phyloP scores from a whole-genome alignment of 2,113 vertebrate genomes.

The Callionymus lyra region DNA sequence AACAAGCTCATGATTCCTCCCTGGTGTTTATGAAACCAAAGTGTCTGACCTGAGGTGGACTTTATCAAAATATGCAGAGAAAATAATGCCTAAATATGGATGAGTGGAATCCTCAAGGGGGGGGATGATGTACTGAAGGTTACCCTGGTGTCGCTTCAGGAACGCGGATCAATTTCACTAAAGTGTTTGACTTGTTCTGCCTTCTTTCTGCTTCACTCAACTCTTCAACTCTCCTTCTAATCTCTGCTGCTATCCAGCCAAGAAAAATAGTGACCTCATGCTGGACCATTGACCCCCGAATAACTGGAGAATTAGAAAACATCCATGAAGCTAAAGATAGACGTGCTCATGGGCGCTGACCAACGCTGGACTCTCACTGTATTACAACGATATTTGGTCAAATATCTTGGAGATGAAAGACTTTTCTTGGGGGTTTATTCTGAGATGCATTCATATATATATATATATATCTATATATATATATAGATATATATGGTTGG shows the following conservation, averaged over 20 bases:
- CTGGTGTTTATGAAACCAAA: too few relatives aligned
- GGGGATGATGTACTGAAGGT: conserved; percentile 18
- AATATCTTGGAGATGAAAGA: too few relatives aligned
- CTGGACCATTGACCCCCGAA: conserved; percentile 14
- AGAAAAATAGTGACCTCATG: conserved; percentile 49
- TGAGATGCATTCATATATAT: background rate
- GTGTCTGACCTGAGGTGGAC: too few relatives aligned
- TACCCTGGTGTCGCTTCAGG: conserved; percentile 18
- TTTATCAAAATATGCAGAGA: too few relatives aligned
- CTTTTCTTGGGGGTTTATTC: background rate
- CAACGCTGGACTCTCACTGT: background rate
- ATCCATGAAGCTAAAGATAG: conserved; percentile 24
- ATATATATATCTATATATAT: too few relatives aligned
- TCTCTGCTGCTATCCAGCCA: conserved; percentile 33
- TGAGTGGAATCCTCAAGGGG: conserved; percentile 1
- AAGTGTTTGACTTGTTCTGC: conserved; percentile 28
- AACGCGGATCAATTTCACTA: conserved; percentile 18
- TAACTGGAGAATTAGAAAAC: conserved; percentile 30
- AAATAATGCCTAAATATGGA: conserved; percentile 7
- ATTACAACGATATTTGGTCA: too few relatives aligned
- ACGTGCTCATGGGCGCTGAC: background rate
- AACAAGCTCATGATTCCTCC: too few relatives aligned
- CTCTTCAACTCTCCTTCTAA: conserved; percentile 35
- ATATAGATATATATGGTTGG: too few relatives aligned
- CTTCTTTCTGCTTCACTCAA: background rate